Percentiles rank a stretch among this genome's conserved stretches.
Evolutionary conservation across 1,140 invertebrate species (phyloP).

Genomic region (Idris sp.): DNA sequence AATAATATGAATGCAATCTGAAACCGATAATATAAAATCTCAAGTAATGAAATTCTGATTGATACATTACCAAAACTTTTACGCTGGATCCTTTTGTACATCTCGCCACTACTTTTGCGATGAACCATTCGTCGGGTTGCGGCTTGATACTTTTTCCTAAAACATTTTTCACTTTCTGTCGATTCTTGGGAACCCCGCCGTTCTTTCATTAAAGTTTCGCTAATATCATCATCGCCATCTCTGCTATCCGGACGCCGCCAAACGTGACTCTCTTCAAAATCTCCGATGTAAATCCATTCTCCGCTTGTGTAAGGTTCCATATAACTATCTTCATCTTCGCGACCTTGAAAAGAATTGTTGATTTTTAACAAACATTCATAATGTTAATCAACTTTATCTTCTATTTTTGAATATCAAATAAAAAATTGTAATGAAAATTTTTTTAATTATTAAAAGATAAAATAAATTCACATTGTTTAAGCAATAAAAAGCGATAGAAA

Average conservation of each 20-base stretch:
- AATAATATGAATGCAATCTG: slow-evolving; percentile 4
- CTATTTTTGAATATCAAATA: too few relatives aligned
- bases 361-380: not conserved
- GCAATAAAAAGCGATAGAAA: too few relatives aligned
- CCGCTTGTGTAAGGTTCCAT: slow-evolving; percentile 84
- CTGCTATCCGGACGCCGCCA: slow-evolving; percentile 82
- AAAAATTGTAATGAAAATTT: too few relatives aligned
- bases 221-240: slow-evolving; percentile 72
- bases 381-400: too few relatives aligned
- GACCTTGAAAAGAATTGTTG: slow-evolving; percentile 65
- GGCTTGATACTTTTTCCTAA: slow-evolving; percentile 90
- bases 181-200: slow-evolving; percentile 83
- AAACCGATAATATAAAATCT: slow-evolving; percentile 15
- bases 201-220: slow-evolving; percentile 70
- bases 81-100: slow-evolving; percentile 90
- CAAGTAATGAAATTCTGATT: slow-evolving; percentile 10
- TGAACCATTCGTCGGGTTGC: slow-evolving; percentile 94
- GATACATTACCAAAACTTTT: slow-evolving; percentile 88
- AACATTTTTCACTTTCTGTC: slow-evolving; percentile 91
- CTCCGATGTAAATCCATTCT: slow-evolving; percentile 87
- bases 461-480: too few relatives aligned
- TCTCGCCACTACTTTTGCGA: slow-evolving; percentile 93
- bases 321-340: slow-evolving; percentile 84
- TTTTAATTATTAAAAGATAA: too few relatives aligned
- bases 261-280: slow-evolving; percentile 84